Evolutionary conservation across 2,888 invertebrate genomes (phyloP).

Genomic region (Teleogryllus oceanicus): DNA sequence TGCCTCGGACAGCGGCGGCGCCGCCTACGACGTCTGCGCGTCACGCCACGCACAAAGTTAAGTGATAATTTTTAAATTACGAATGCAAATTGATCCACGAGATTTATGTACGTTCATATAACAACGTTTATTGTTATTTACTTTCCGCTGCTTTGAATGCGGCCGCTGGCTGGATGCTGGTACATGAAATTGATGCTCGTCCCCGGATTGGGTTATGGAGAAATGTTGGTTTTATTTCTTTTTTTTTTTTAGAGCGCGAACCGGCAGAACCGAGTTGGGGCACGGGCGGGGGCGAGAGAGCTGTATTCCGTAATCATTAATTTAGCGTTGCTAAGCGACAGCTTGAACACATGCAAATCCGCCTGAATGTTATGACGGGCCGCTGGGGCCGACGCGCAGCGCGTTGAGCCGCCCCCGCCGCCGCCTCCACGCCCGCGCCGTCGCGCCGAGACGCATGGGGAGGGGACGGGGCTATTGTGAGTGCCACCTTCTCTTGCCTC

Average conservation of each 20-base stretch:
- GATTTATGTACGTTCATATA: neutral
- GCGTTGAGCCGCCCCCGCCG: neutral
- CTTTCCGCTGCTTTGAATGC: neutral
- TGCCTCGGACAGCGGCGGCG: too few relatives aligned
- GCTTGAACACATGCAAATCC: neutral
- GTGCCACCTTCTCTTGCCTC: too few relatives aligned
- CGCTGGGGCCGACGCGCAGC: neutral
- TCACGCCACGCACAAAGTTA: neutral
- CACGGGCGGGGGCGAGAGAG: too few relatives aligned
- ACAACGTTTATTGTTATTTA: conserved; percentile 5
- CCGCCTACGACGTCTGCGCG: neutral
- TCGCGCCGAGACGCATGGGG: too few relatives aligned
- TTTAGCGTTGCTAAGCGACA: conserved; percentile 18
- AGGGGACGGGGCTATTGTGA: too few relatives aligned
- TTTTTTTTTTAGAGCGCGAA: too few relatives aligned
- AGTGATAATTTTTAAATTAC: neutral
- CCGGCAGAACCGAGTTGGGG: too few relatives aligned
- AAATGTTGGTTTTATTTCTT: neutral
- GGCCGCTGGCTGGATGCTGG: too few relatives aligned
- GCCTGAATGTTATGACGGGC: neutral
- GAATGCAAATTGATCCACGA: neutral
- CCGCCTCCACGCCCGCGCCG: too few relatives aligned
- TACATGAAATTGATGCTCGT: neutral
- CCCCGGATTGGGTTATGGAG: neutral
- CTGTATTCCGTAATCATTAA: neutral